Conservation (phyloP, 2,888 invertebrate species). For the Stenchaetothrips biformis region DNA sequence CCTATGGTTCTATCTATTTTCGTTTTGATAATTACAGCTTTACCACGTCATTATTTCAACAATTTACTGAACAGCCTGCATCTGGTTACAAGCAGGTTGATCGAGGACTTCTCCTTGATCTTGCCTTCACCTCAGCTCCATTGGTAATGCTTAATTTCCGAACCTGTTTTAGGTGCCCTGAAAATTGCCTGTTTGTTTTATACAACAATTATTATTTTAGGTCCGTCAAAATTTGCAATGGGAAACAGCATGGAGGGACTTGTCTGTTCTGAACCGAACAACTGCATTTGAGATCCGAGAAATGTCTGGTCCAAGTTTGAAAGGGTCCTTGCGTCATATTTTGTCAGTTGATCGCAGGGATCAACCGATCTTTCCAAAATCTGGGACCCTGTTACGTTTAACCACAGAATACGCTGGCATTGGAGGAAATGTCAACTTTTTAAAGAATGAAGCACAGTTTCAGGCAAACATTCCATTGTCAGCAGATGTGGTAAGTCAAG, state of each 20-base stretch:
- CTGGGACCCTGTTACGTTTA: constrained; percentile 65
- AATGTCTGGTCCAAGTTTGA: constrained; percentile 82
- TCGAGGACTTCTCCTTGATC: constrained; percentile 70
- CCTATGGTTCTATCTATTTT: constrained; percentile 14
- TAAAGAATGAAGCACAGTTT: constrained; percentile 72
- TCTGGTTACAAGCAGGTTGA: constrained; percentile 65
- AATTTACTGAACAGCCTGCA: constrained; percentile 33
- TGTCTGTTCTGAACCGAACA: constrained; percentile 62
- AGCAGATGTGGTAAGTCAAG: constrained; percentile 53
- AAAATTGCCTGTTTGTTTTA: constrained; percentile 1
- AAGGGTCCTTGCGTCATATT: constrained; percentile 79
- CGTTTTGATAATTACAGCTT: constrained; percentile 29
- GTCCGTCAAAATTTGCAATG: constrained; percentile 81
- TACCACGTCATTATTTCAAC: constrained; percentile 33
- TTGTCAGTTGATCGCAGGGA: constrained; percentile 75
- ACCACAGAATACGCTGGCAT: constrained; percentile 80
- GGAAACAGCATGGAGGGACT: constrained; percentile 79
- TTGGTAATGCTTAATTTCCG: constrained; percentile 44
- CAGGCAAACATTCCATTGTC: constrained; percentile 65
- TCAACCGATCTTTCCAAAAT: constrained; percentile 70
- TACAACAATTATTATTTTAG: constrained; percentile 45
- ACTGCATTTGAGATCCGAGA: constrained; percentile 82
- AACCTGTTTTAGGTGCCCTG: background rate
- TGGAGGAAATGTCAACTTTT: constrained; percentile 87
- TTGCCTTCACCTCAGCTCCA: constrained; percentile 63